Evolutionary conservation across 2,797 vertebrate species (phyloP), one percentile per base, ranked within the genome.

Genomic region (Zenarchopterus dispar): DNA sequence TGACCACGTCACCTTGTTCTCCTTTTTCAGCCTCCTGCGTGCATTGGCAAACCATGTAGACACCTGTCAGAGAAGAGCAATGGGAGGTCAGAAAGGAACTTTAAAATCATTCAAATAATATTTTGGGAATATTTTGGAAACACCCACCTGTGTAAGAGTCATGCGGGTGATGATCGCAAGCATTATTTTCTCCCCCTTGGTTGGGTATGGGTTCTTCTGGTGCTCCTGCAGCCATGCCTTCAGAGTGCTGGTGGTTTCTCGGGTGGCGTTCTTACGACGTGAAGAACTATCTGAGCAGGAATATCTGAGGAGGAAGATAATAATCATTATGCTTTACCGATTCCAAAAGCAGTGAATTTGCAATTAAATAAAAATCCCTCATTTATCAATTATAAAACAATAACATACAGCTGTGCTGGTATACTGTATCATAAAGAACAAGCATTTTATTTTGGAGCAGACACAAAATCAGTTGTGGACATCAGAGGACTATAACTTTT

Each of bases 1-100:
- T 0, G 96, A 97, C 96, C 96, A 97, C 0, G 96, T 97, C 77
- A 97, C 95, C 79, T 97, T 97, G 87, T 97, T 97, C 84, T 97
- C 96, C 83, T 97, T 97, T 90, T 97, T 97, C 64, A 97, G 93
- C 51, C 96, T 87, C 50, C 96, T 88, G 54, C 96, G 93, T 8
- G 96, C 96, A 0, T 97, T 97, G 69, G 96, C 96, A 1, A 97
- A 97, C 96, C 96, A 97, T 2, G 96, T 97, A 61, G 96, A 97
- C 53, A 97, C 96, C 91, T 96, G 91, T 21, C 24, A 19, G 47
- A 43, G 21, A 23, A 11, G 19, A 22, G 21, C 11, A 13, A 8
- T 15, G 36, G 36, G 16, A 2, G 36, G 36, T 39, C 36, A 39
- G 36, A 39, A 13, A 13, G 13, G 4, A 39, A 13, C 33, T 39